These are phyloP conservation scores for Aquatica leii DNA, from an alignment of 2,888 invertebrate species.

Conservation along the genomic window DNA sequence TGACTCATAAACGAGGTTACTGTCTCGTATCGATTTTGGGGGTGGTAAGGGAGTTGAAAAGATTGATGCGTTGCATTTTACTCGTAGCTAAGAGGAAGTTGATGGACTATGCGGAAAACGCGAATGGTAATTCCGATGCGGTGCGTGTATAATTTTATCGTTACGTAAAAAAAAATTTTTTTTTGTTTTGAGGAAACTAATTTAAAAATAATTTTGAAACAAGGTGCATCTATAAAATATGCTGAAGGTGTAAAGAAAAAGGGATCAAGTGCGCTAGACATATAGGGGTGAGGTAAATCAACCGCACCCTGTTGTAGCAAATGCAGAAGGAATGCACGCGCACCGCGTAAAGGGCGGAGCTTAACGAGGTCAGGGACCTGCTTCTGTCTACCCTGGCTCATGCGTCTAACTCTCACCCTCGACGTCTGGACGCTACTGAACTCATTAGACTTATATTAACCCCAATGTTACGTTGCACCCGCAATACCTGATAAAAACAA, in stretches of 20 bases:
- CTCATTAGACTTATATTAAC: constrained; percentile 40
- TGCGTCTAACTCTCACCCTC: constrained; percentile 59
- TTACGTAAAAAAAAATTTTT: too few relatives aligned
- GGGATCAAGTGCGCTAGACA: constrained; percentile 44
- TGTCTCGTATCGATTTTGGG: constrained; percentile 53
- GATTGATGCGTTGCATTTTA: too few relatives aligned
- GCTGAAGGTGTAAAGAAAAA: constrained; percentile 43
- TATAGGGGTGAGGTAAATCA: constrained; percentile 45
- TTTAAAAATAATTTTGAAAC: neutral
- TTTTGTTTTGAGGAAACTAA: constrained; percentile 63
- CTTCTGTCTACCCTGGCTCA: constrained; percentile 60
- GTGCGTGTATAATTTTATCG: too few relatives aligned
- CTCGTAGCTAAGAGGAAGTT: neutral
- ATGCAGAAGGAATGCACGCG: constrained; percentile 55
- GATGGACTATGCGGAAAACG: neutral
- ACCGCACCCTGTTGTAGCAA: constrained; percentile 57
- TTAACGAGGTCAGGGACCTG: constrained; percentile 67
- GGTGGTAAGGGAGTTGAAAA: too few relatives aligned
- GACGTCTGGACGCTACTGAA: constrained; percentile 47
- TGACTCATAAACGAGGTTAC: constrained; percentile 56
- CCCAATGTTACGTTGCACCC: constrained; percentile 21
- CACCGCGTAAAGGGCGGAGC: constrained; percentile 61
- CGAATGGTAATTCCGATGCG: too few relatives aligned
- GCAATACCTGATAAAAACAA: neutral
- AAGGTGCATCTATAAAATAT: constrained; percentile 15